Conservation (phyloP, 2,888 invertebrate species). For the Tenthredo mesomela region DNA sequence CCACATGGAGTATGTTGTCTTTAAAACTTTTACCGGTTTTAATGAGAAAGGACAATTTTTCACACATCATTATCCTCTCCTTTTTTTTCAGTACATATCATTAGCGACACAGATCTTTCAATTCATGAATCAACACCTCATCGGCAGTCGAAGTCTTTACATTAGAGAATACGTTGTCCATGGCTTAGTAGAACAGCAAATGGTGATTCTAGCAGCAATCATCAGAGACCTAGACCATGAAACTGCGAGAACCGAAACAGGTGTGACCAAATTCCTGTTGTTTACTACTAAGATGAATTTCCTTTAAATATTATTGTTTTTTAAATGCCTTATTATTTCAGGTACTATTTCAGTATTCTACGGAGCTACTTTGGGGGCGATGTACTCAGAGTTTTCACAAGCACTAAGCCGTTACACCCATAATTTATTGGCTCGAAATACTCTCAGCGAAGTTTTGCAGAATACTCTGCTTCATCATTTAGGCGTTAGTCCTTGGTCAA, state of each 20-base stretch:
- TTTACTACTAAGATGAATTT: conserved; percentile 69
- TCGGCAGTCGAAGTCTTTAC: conserved; percentile 86
- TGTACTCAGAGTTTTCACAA: conserved; percentile 88
- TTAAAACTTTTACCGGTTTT: conserved; percentile 34
- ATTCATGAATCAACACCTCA: conserved; percentile 90
- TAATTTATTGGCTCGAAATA: conserved; percentile 87
- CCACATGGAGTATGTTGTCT: conserved; percentile 83
- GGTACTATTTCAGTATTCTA: conserved; percentile 88
- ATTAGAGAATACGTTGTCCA: conserved; percentile 85
- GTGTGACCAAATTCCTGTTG: conserved; percentile 67
- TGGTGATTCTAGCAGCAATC: conserved; percentile 92
- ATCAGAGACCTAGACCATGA: conserved; percentile 95
- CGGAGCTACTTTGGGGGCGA: conserved; percentile 84
- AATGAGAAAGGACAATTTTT: not conserved
- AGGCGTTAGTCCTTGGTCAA: conserved; percentile 87
- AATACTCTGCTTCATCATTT: conserved; percentile 86
- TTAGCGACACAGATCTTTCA: conserved; percentile 93
- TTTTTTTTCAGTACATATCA: conserved; percentile 85
- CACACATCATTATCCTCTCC: conserved; percentile 50
- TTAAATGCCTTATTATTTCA: conserved; percentile 65
- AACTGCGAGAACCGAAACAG: conserved; percentile 90
- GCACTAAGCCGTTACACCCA: conserved; percentile 89
- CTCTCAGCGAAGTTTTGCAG: conserved; percentile 85
- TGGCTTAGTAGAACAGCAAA: conserved; percentile 92
- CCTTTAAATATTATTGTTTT: not conserved